Percentiles rank a stretch among this genome's conserved stretches.
Evolutionary conservation across 2,888 invertebrate species (phyloP).

Genomic region (Acleris laterana): DNA sequence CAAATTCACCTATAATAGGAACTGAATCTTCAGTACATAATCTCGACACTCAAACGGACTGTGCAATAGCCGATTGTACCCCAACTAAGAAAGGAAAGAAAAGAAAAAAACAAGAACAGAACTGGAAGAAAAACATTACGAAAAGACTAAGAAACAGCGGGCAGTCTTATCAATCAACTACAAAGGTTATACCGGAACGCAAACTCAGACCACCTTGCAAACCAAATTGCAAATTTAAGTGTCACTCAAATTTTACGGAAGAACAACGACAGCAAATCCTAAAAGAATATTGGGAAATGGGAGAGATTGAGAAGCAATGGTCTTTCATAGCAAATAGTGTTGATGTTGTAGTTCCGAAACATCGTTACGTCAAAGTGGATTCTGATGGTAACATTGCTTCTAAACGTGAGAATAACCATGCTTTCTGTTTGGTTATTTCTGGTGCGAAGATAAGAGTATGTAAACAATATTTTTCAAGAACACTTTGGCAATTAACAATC

Average conservation of each 20-base stretch:
- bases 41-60: too few species aligned
- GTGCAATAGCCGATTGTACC: conserved; percentile 9
- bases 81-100: conserved; percentile 35
- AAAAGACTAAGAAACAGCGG: conserved; percentile 39
- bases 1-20: too few species aligned
- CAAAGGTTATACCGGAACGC: conserved; percentile 28
- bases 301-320: conserved; percentile 39
- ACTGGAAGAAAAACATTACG: conserved; percentile 38
- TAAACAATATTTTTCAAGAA: too few species aligned
- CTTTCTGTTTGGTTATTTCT: neutral
- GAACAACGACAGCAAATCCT: conserved; percentile 30
- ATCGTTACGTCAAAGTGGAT: conserved; percentile 45
- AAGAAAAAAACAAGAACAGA: conserved; percentile 35
- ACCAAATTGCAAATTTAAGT: conserved; percentile 32
- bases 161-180: conserved; percentile 37
- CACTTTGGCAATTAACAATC: too few species aligned
- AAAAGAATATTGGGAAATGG: conserved; percentile 31
- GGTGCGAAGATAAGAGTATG: too few species aligned
- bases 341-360: conserved; percentile 36
- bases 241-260: conserved; percentile 27
- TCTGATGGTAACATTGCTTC: conserved; percentile 22
- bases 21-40: too few species aligned
- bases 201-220: conserved; percentile 36
- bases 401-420: too few species aligned
- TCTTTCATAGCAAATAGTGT: conserved; percentile 35